Percentiles rank a stretch among this genome's conserved stretches.
These are phyloP conservation scores for Brachionus calyciflorus DNA, from an alignment of 1,140 invertebrate species.

Conservation along the genomic window DNA sequence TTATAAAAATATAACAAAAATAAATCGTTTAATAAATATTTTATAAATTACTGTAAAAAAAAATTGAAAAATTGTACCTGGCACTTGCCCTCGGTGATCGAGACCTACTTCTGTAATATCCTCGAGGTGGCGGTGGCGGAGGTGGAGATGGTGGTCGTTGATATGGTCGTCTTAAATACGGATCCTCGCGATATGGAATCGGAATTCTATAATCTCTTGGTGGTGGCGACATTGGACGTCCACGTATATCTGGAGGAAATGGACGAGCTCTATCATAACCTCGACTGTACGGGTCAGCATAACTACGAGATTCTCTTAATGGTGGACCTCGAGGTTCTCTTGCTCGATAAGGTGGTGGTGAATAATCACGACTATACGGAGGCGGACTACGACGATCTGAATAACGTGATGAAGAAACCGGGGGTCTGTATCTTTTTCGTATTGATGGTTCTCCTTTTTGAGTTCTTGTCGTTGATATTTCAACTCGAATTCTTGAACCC, in stretches of 20 bases:
- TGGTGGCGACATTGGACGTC: not conserved
- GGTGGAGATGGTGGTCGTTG: not conserved
- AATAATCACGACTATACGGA: not conserved
- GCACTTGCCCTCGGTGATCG: too few relatives aligned
- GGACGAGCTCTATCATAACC: too few relatives aligned
- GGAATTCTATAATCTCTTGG: too few relatives aligned
- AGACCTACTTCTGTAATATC: not conserved
- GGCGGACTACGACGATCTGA: not conserved
- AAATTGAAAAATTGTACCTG: too few relatives aligned
- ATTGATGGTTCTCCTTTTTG: constrained; percentile 59
- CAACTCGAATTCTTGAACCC: constrained; percentile 83
- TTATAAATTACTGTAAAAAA: too few relatives aligned
- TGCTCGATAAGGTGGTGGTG: not conserved
- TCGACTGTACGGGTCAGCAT: too few relatives aligned
- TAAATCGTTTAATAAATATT: too few relatives aligned
- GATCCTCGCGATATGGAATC: too few relatives aligned
- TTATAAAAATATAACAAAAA: too few relatives aligned
- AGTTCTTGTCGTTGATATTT: constrained; percentile 66
- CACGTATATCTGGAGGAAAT: too few relatives aligned
- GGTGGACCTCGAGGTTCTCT: not conserved
- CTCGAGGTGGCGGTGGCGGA: not conserved
- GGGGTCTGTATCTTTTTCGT: constrained; percentile 63
- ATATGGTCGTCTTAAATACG: not conserved
- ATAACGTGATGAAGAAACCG: not conserved
- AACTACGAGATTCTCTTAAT: too few relatives aligned